Percentiles rank a stretch among this genome's conserved stretches.
Conservation (phyloP, 1,140 invertebrate genomes). For the Ctenoplectra terminalis region DNA sequence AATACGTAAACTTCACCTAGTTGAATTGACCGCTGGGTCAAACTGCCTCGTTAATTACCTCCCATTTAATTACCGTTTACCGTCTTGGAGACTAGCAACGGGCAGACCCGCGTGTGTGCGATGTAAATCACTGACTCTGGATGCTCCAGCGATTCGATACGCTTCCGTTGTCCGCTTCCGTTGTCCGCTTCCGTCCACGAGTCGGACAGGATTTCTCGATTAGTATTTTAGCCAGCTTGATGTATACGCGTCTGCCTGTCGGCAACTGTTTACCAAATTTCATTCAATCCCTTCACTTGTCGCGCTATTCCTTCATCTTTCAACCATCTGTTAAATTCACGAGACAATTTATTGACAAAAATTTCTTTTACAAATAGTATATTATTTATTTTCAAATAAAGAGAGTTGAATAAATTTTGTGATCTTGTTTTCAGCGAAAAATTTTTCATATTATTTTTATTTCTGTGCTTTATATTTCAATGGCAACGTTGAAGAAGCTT, state of each 20-base stretch:
- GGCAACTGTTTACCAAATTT: not conserved
- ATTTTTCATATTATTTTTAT: not conserved
- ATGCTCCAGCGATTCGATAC: conserved; percentile 49
- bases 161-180: conserved; percentile 5
- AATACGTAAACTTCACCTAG: conserved; percentile 56
- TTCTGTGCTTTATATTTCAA: too few relatives aligned
- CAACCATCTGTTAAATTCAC: not conserved
- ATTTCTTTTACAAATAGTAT: not conserved
- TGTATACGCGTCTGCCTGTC: not conserved
- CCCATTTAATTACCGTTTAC: conserved; percentile 68
- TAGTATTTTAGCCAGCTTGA: not conserved
- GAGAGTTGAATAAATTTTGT: too few relatives aligned
- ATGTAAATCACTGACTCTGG: conserved; percentile 64
- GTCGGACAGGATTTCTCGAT: conserved; percentile 5
- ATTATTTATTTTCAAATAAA: too few relatives aligned
- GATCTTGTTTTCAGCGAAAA: too few relatives aligned
- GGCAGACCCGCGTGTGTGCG: not conserved
- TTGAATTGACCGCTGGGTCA: conserved; percentile 66
- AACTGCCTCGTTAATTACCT: conserved; percentile 68
- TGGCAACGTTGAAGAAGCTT: not conserved
- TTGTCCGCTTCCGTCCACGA: too few relatives aligned
- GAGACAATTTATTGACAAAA: not conserved
- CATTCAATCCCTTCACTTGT: not conserved
- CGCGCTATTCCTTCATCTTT: not conserved
- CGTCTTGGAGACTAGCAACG: conserved; percentile 49